Base-by-base conservation (phyloP, 2,888 invertebrate species). In the Lycaena phlaeas region DNA sequence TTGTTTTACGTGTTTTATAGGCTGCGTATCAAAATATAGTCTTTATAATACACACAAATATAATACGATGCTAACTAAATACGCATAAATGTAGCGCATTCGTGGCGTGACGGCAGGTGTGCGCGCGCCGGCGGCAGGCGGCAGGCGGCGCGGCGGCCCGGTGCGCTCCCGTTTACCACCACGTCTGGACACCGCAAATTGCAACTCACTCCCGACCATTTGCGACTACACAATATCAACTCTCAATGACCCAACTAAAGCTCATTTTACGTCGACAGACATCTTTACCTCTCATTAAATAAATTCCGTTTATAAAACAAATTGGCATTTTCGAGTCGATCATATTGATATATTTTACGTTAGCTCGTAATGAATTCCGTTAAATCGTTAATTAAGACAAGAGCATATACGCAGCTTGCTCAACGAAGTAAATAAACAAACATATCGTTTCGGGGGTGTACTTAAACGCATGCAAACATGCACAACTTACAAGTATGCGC, bases 401-500 rank as follows among this genome's bases (percentile, higher is more conserved):
- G 26, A 31, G 15, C 25, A 18, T 14, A n/a, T 14, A 14, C 14
- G 26, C 26, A 15, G 27, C 37, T 29, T 15, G 34, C 42, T 38
- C 17, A 34, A 40, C 40, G 43, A 44, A 39, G 49, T 51, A 54
- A 55, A 52, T 44, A 50, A 51, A 54, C 48, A 48, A 50, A 66
- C 59, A 55, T 57, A 56, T 66, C 61, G 61, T 62, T 61, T 64
- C 59, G 57, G 56, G 59, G 59, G 64, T 62, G 68, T 64, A 64
- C 68, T 66, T 65, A 65, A 68, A 69, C 66, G 65, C 61, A 62
- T 57, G 60, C 64, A 67, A 64, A 65, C 68, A 67, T 76, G 77
- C 74, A 77, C 73, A 75, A 78, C 78, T 78, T 77, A 79, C 78
- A 63, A 68, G 64, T 60, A 63, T 65, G 64, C 57, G 64, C 62